phyloP scores from a whole-genome alignment of 2,888 invertebrate species.

The Hirudinaria manillensis region DNA sequence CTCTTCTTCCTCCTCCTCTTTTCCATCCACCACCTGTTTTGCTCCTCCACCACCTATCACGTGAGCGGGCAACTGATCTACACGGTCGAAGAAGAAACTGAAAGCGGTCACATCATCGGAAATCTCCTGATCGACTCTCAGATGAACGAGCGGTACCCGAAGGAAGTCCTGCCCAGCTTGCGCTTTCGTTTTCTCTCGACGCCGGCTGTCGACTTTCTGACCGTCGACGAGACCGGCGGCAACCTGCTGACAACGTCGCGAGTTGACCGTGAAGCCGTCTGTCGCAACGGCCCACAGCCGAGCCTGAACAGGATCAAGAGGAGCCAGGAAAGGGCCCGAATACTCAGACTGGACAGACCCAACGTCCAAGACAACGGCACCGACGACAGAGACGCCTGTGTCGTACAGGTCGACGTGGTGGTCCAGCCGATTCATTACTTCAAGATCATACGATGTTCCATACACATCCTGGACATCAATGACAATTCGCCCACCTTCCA shows the following conservation, averaged over 20 bases:
- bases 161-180: slow-evolving; percentile 30
- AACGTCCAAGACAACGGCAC: background rate
- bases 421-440: slow-evolving; percentile 34
- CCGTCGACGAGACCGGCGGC: slow-evolving; percentile 34
- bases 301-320: background rate
- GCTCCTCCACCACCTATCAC: too few relatives aligned
- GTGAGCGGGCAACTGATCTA: background rate
- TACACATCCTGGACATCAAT: slow-evolving; percentile 37
- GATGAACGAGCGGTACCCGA: slow-evolving; percentile 28
- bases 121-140: slow-evolving; percentile 32
- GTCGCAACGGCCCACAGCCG: slow-evolving; percentile 26
- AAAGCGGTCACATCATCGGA: slow-evolving; percentile 33
- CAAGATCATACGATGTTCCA: slow-evolving; percentile 31
- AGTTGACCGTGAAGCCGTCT: slow-evolving; percentile 37
- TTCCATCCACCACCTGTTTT: background rate
- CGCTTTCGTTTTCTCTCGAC: slow-evolving; percentile 34
- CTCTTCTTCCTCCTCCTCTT: background rate
- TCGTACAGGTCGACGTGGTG: slow-evolving; percentile 36
- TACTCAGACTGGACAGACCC: background rate
- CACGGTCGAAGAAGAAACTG: slow-evolving; percentile 32
- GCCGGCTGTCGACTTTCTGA: slow-evolving; percentile 32
- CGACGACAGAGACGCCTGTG: slow-evolving; percentile 28
- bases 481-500: slow-evolving; percentile 37
- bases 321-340: background rate
- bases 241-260: slow-evolving; percentile 33